These are phyloP conservation scores for Tipula unca DNA, from an alignment of 2,888 invertebrate species.

Conservation along the genomic window DNA sequence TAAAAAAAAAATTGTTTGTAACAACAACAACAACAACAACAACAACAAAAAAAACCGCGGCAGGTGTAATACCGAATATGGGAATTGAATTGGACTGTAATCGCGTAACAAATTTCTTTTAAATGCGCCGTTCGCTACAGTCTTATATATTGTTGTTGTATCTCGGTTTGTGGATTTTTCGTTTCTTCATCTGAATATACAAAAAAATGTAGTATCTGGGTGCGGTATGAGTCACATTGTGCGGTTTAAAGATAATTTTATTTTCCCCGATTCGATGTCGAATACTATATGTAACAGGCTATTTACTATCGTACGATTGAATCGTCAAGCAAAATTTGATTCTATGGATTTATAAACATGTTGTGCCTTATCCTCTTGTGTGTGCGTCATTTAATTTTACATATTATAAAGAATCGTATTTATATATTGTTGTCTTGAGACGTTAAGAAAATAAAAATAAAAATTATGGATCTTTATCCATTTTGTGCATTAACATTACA, in stretches of 20 bases:
- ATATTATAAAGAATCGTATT: not conserved
- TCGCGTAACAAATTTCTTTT: not conserved
- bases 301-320: not conserved
- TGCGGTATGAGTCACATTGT: not conserved
- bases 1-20: not conserved
- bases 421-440: not conserved
- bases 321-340: not conserved
- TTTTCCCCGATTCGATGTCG: no score
- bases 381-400: not conserved
- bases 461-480: not conserved
- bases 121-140: not conserved
- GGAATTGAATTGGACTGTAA: not conserved
- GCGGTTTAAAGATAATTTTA: no score
- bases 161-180: not conserved
- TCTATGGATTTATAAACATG: no score
- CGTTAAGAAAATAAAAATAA: not conserved
- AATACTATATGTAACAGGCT: no score
- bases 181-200: no score
- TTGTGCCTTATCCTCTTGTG: not conserved
- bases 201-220: no score
- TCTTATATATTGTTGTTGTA: not conserved
- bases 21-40: no score
- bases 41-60: conserved; percentile 2
- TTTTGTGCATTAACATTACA: not conserved
- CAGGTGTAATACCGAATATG: conserved; percentile 14